Evolutionary conservation across 2,888 invertebrate species (phyloP), one percentile per base, ranked within the genome.

Genomic region (Zootermopsis nevadensis): DNA sequence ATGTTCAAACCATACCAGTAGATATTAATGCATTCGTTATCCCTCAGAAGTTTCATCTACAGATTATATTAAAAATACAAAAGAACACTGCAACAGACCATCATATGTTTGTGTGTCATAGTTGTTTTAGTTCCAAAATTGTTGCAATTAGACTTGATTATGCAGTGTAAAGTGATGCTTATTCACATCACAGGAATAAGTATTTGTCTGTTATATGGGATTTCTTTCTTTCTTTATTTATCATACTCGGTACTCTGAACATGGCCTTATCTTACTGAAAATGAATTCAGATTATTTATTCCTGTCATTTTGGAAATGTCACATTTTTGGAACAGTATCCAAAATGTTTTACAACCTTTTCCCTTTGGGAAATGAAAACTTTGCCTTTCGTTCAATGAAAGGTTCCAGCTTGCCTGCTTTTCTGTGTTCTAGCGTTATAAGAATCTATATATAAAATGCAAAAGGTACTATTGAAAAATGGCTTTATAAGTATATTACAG

Each of bases 341-440:
- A 27, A 76, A 77, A 82, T 82, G 77, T 24, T 72, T 69, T 77
- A 53, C 55, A 80, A 80, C 24, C 60, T 76, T 80, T 83, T 83
- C 83, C 81, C 67, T 66, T 81, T 77, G 77, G 83, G 77, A 81
- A 81, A 81, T 66, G 31, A 55, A 77, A 76, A 35, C 27, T 48
- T 53, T 77, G 77, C 80, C 83, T 83, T 83, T 77, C 83, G 83
- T 83, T 83, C 33, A 83, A 83, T 81, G 83, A 67, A 83, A 83
- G 83, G 74, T 53, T 79, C 8, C 76, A 74, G 53, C 83, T 83
- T 83, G 81, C 83, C 83, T 80, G 81, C 76, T 77, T 77, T 79
- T 79, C 35, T 60, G 35, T 79, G 35, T 79, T 79, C 31, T 79
- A 66, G 60, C 35, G 38, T 79, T 60, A 60, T n/a, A 79, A 15